These are phyloP conservation scores for Notodonta ziczac DNA, from an alignment of 2,888 invertebrate genomes.

Conservation along the genomic window DNA sequence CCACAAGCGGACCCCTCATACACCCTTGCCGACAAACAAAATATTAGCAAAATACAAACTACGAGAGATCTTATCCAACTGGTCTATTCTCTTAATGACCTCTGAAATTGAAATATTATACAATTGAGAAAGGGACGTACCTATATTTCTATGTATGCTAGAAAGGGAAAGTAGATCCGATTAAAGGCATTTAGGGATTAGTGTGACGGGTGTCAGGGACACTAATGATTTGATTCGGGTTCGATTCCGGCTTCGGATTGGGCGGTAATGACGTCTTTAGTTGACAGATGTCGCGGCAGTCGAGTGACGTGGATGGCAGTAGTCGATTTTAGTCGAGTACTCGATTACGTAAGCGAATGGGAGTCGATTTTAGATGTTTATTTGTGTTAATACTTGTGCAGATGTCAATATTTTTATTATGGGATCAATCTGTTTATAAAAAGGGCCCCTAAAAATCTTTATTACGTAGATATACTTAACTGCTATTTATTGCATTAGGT, in stretches of 20 bases:
- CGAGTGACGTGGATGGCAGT: slow-evolving; percentile 38
- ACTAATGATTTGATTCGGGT: slow-evolving; percentile 54
- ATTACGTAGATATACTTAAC: no score
- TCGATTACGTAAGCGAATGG: slow-evolving; percentile 6
- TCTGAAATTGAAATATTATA: slow-evolving; percentile 47
- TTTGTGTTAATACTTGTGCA: slow-evolving; percentile 5
- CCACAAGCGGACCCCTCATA: slow-evolving; percentile 15
- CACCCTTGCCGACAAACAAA: slow-evolving; percentile 22
- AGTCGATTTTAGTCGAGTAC: slow-evolving; percentile 9
- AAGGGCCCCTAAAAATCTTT: not conserved
- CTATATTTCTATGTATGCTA: slow-evolving; percentile 22
- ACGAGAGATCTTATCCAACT: slow-evolving; percentile 21
- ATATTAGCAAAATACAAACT: slow-evolving; percentile 23
- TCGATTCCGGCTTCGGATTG: slow-evolving; percentile 51
- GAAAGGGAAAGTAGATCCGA: slow-evolving; percentile 41
- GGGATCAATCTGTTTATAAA: not conserved
- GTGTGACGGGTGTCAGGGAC: slow-evolving; percentile 59
- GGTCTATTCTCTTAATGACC: slow-evolving; percentile 45
- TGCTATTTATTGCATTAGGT: no score
- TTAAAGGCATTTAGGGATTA: slow-evolving; percentile 60
- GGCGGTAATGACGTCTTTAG: slow-evolving; percentile 69
- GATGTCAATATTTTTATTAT: slow-evolving; percentile 3
- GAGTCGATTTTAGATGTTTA: slow-evolving; percentile 4
- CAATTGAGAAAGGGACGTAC: slow-evolving; percentile 57
- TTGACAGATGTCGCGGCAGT: slow-evolving; percentile 66